Evolutionary conservation across 2,888 invertebrate genomes (phyloP), one percentile per base, ranked within the genome.

Genomic region (Archaeoteleia sp.): DNA sequence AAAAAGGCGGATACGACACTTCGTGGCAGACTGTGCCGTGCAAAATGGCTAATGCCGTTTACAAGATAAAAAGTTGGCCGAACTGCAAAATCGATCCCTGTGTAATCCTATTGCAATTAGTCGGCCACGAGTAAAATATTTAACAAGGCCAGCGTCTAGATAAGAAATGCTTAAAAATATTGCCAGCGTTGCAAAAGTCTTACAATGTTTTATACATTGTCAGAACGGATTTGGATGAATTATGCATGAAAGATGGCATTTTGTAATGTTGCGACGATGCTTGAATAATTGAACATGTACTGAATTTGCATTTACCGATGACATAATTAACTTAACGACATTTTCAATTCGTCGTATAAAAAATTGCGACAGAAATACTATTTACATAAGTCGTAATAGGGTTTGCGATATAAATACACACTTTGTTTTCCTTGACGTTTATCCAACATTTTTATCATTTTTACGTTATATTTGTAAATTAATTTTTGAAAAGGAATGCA

Each of bases 241-340:
- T 40, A 53, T 53, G 53, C 34, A 42, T 20, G 30, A 2, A 12
- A 5, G 3, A 8, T 23, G 25, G 17, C 42, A 12, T 53, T 53
- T 53, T 40, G 53, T 14, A 32, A 42, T 17, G 25, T 12, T 6
- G 25, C 25, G 13, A 53, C 53, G 42, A 42, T 53, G 53, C 34
- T 53, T 42, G 53, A 53, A 53, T 53, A 53, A 53, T 40, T 53
- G 53, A 53, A 53, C 53, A 25, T 10, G 39, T 34, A 32, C 42
- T 6, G 32, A 10, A 42, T 53, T 53, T 53, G 42, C 42, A 53
- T 34, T 53, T 23, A 25, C 42, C 8, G 4, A 2, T n/a, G 29
- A 29, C 29, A n/a, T 29, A n/a, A 29, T 29, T 29, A 29, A 29
- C 29, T 29, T 29, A n/a, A 29, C n/a, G 6, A 29, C 6, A 7